Percentiles rank a stretch among this genome's conserved stretches.
These are phyloP conservation scores for Calephelis nemesis DNA, from an alignment of 1,140 invertebrate species.

Conservation along the genomic window DNA sequence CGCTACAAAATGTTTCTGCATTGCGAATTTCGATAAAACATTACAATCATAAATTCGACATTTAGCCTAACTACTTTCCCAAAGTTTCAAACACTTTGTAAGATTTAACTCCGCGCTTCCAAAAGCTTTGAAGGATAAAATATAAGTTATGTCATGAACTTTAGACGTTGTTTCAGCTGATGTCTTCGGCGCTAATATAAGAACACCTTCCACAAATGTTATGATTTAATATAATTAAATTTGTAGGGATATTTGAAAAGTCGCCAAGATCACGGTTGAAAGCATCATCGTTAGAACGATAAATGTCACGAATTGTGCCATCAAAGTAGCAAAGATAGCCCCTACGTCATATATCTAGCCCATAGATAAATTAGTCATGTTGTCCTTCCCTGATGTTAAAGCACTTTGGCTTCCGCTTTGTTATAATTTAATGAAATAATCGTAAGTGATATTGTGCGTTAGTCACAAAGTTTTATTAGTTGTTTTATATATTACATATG, in stretches of 20 bases:
- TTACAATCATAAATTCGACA: not conserved
- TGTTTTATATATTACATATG: not conserved
- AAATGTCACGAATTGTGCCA: constrained; percentile 62
- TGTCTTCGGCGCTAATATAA: constrained; percentile 4
- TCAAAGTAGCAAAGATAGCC: constrained; percentile 58
- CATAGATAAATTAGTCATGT: constrained; percentile 41
- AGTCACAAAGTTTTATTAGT: not conserved
- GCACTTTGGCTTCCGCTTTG: constrained; percentile 12
- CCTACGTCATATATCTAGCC: constrained; percentile 55
- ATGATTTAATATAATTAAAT: constrained; percentile 57
- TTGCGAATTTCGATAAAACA: constrained; percentile 36
- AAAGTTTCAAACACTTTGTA: constrained; percentile 13
- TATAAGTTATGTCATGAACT: constrained; percentile 6
- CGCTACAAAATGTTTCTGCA: constrained; percentile 35
- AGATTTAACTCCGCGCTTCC: constrained; percentile 1
- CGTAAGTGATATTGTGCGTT: constrained; percentile 1
- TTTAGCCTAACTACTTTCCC: constrained; percentile 1
- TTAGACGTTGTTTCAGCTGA: constrained; percentile 4
- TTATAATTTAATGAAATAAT: constrained; percentile 11
- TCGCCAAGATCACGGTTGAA: constrained; percentile 56
- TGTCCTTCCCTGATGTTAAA: constrained; percentile 13
- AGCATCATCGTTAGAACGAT: constrained; percentile 55
- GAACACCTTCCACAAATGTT: constrained; percentile 7
- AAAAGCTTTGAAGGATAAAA: not conserved
- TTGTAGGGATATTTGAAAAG: constrained; percentile 62